Evolutionary conservation across 1,140 invertebrate genomes (phyloP).

Genomic region (Drosophila kohkoa): DNA sequence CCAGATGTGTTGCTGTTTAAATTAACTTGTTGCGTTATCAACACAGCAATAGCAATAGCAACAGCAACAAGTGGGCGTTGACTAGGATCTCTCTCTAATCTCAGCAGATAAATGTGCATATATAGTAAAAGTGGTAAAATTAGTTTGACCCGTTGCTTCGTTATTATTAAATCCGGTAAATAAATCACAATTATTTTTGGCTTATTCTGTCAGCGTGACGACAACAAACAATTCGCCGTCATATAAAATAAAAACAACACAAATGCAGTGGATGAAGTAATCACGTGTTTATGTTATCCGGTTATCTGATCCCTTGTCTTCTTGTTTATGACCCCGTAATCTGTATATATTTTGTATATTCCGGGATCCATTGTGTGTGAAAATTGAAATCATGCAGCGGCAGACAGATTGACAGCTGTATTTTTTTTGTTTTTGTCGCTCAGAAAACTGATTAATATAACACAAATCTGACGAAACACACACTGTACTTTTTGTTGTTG

Average conservation of each 20-base stretch:
- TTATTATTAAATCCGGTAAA: constrained; percentile 3
- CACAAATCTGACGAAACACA: neutral
- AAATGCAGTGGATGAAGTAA: constrained; percentile 42
- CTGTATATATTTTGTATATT: neutral
- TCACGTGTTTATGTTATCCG: constrained; percentile 31
- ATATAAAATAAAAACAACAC: neutral
- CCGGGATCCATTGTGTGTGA: neutral
- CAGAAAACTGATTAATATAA: neutral
- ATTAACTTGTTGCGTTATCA: constrained; percentile 24
- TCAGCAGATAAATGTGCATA: neutral
- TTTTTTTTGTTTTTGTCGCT: neutral
- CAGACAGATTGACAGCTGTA: constrained; percentile 15
- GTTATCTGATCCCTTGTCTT: constrained; percentile 6
- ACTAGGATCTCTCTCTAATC: neutral
- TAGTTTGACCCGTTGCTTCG: neutral
- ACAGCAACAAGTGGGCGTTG: constrained; percentile 3
- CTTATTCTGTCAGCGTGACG: constrained; percentile 23
- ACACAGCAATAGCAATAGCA: constrained; percentile 1
- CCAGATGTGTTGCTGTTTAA: constrained; percentile 18
- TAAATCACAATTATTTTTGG: constrained; percentile 49
- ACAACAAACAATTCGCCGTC: constrained; percentile 1
- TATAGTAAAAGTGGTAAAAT: neutral
- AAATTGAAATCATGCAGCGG: constrained; percentile 1
- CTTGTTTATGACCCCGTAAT: constrained; percentile 3
- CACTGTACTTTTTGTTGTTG: neutral